These are phyloP conservation scores for Drosophila bunnanda DNA, from an alignment of 2,888 invertebrate species.

Conservation along the genomic window DNA sequence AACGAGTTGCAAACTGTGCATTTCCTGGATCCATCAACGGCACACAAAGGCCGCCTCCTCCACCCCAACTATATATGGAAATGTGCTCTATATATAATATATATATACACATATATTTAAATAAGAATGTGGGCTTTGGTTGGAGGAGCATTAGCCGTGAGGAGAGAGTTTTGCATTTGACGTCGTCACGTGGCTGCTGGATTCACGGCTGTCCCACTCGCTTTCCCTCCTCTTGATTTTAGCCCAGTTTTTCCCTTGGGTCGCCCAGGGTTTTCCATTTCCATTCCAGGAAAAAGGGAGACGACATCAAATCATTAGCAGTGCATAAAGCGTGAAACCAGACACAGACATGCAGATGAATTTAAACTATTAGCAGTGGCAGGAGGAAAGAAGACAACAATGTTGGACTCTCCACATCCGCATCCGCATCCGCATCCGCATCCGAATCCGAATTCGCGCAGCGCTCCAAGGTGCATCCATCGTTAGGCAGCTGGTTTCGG, in stretches of 20 bases:
- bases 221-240: constrained; percentile 4
- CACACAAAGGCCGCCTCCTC: neutral
- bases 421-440: neutral
- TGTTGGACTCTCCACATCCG: constrained; percentile 8
- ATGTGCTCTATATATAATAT: constrained; percentile 1
- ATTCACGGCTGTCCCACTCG: neutral
- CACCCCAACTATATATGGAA: neutral
- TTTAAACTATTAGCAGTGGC: constrained; percentile 69
- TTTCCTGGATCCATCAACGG: constrained; percentile 22
- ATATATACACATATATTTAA: neutral
- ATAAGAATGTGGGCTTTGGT: constrained; percentile 28
- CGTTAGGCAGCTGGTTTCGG: constrained; percentile 36
- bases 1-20: constrained; percentile 21
- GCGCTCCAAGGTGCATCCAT: constrained; percentile 39
- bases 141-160: constrained; percentile 44
- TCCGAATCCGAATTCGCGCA: no score
- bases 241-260: constrained; percentile 9
- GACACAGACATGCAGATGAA: constrained; percentile 66
- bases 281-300: constrained; percentile 31
- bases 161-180: constrained; percentile 42
- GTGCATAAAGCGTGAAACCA: constrained; percentile 79
- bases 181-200: constrained; percentile 36
- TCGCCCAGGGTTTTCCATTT: constrained; percentile 5
- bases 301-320: constrained; percentile 79
- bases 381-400: constrained; percentile 28